Conservation (phyloP, 2,888 invertebrate species). For the Amaurobius ferox region DNA sequence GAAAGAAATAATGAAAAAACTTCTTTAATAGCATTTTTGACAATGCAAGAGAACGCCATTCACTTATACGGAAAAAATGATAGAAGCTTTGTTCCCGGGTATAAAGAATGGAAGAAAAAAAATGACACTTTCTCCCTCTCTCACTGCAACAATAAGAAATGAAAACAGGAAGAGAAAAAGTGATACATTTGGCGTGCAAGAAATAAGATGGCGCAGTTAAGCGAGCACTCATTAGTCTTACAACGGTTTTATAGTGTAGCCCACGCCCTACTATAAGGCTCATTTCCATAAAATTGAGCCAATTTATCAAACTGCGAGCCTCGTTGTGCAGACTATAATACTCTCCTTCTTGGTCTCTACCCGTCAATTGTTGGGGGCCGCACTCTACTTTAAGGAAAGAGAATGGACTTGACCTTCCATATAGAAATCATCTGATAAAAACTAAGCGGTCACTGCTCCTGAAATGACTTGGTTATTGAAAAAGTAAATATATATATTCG, state of each 20-base stretch:
- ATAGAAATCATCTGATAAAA: constrained; percentile 4
- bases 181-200: not conserved
- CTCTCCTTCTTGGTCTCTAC: not conserved
- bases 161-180: constrained; percentile 3
- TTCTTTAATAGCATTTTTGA: not conserved
- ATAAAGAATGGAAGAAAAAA: not conserved
- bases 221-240: constrained; percentile 11
- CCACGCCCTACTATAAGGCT: constrained; percentile 13
- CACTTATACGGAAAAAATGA: not conserved
- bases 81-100: not conserved
- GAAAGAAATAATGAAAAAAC: not conserved
- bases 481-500: too few species aligned
- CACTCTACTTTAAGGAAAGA: constrained; percentile 5
- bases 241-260: constrained; percentile 38
- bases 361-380: constrained; percentile 19
- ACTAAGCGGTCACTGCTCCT: constrained; percentile 40
- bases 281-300: constrained; percentile 53
- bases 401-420: constrained; percentile 27
- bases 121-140: constrained; percentile 4
- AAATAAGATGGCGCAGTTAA: not conserved
- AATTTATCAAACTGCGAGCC: constrained; percentile 36
- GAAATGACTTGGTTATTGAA: too few species aligned
- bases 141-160: not conserved
- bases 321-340: not conserved
- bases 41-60: not conserved